phyloP scores from a whole-genome alignment of 2,888 invertebrate genomes.

The Mythimna albipuncta region DNA sequence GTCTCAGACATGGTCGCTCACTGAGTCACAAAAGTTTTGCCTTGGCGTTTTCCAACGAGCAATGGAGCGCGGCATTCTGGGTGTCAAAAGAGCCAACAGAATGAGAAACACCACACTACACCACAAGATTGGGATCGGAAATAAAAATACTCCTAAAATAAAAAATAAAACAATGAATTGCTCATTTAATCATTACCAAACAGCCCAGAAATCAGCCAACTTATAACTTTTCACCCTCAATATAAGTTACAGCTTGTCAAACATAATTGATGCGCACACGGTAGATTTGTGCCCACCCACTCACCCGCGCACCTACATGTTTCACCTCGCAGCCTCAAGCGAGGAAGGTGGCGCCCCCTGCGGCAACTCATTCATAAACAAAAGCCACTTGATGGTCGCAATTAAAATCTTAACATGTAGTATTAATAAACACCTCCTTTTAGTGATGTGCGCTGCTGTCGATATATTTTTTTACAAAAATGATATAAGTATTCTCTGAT shows the following conservation, averaged over 20 bases:
- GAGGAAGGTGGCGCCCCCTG: slow-evolving; percentile 35
- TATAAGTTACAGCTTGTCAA: slow-evolving; percentile 55
- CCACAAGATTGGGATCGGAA: too few relatives aligned
- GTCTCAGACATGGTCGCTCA: too few relatives aligned
- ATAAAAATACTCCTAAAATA: too few relatives aligned
- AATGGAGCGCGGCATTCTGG: too few relatives aligned
- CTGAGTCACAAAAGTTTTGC: too few relatives aligned
- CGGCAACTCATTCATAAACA: slow-evolving; percentile 63
- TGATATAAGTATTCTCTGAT: too few relatives aligned
- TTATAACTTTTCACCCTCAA: slow-evolving; percentile 19
- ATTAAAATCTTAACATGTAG: slow-evolving; percentile 89
- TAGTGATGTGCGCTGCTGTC: slow-evolving; percentile 67
- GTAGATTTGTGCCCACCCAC: slow-evolving; percentile 2
- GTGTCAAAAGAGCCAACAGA: too few relatives aligned
- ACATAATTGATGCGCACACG: slow-evolving; percentile 52
- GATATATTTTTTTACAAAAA: slow-evolving; percentile 18
- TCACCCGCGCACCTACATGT: slow-evolving; percentile 6
- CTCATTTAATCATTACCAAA: background rate
- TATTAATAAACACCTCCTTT: slow-evolving; percentile 83
- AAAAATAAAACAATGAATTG: too few relatives aligned
- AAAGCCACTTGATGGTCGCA: slow-evolving; percentile 88
- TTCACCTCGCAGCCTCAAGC: slow-evolving; percentile 37
- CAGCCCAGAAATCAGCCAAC: slow-evolving; percentile 9
- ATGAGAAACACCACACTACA: too few relatives aligned
- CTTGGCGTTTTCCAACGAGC: too few relatives aligned